phyloP scores from a whole-genome alignment of 2,113 vertebrate genomes.

The Nannospalax galili region DNA sequence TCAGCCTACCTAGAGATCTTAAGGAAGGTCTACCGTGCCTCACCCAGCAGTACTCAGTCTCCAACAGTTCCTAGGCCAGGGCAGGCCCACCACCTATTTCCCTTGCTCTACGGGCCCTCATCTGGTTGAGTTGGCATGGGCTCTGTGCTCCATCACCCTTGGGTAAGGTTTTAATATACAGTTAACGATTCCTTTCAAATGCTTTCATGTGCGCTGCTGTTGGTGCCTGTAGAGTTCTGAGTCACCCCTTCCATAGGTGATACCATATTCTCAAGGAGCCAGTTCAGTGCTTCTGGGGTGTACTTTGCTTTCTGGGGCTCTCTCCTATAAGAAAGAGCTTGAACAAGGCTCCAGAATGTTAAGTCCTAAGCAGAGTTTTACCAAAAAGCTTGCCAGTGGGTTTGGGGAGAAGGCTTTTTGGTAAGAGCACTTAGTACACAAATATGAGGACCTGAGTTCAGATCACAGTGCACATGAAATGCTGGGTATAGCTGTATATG shows the following conservation, averaged over 20 bases:
- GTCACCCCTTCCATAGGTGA: background rate
- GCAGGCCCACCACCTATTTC: too few species aligned
- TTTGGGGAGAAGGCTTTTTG: background rate
- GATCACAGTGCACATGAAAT: too few species aligned
- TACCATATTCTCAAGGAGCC: background rate
- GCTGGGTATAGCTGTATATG: too few species aligned
- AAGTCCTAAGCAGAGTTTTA: background rate
- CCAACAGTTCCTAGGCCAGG: too few species aligned
- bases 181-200: background rate
- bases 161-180: background rate
- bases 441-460: background rate
- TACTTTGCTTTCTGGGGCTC: background rate
- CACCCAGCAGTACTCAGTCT: too few species aligned
- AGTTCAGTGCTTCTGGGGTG: background rate
- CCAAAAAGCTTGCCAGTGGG: background rate
- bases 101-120: too few species aligned
- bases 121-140: too few species aligned
- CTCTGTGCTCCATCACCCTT: background rate
- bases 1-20: too few species aligned
- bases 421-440: too few species aligned
- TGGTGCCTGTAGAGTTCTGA: background rate
- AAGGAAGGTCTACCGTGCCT: too few species aligned
- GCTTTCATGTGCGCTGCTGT: background rate
- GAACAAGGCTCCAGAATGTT: background rate
- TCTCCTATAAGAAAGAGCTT: background rate